Evolutionary conservation across 2,888 invertebrate species (phyloP).

Genomic region (Eupeodes latifasciatus): DNA sequence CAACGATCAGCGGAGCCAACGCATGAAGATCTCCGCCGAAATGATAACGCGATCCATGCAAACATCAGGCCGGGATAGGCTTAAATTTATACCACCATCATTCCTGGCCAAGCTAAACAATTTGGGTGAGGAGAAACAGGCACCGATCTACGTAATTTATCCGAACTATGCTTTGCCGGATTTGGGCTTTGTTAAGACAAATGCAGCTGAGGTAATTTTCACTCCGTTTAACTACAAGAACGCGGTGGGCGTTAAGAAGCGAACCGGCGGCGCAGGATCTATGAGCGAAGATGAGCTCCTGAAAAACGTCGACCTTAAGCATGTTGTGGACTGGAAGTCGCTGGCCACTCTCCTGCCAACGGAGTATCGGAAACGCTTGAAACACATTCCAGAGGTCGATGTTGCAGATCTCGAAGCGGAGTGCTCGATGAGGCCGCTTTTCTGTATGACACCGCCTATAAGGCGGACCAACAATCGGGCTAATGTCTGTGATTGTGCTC

Average conservation of each 20-base stretch:
- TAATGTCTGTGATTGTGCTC: conserved; percentile 83
- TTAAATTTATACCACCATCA: conserved; percentile 89
- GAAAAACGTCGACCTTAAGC: conserved; percentile 91
- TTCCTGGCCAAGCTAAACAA: conserved; percentile 88
- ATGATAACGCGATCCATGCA: conserved; percentile 91
- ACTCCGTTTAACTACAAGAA: conserved; percentile 86
- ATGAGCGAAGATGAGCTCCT: conserved; percentile 91
- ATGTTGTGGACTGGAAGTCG: conserved; percentile 97
- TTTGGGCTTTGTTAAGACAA: conserved; percentile 90
- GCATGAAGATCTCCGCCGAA: conserved; percentile 79
- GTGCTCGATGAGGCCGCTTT: conserved; percentile 85
- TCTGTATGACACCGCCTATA: conserved; percentile 86
- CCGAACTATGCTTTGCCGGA: conserved; percentile 96
- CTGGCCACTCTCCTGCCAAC: conserved; percentile 93
- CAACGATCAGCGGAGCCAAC: conserved; percentile 66
- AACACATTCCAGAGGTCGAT: conserved; percentile 90
- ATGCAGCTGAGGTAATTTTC: conserved; percentile 88
- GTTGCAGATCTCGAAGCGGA: conserved; percentile 85
- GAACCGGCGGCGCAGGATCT: conserved; percentile 83
- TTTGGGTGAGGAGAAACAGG: conserved; percentile 87
- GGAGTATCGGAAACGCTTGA: conserved; percentile 92
- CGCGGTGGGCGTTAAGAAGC: conserved; percentile 85
- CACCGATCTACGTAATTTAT: conserved; percentile 94
- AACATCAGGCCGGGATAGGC: conserved; percentile 86
- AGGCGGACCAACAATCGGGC: conserved; percentile 87